These are phyloP conservation scores for Lutjanus argentimaculatus DNA, from an alignment of 2,797 vertebrate species.

Conservation along the genomic window DNA sequence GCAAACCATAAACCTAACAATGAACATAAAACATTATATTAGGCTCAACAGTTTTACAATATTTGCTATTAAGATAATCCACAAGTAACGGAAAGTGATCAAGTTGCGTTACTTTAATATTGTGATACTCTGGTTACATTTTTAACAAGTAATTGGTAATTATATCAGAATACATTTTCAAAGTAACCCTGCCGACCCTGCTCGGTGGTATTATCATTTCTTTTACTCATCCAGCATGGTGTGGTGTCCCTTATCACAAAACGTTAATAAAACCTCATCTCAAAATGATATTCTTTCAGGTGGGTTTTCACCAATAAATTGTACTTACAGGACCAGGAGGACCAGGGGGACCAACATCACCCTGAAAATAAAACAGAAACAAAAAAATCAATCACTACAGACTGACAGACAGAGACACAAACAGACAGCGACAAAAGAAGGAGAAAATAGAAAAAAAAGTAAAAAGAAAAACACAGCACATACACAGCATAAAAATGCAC, in stretches of 20 bases:
- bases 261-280: conserved; percentile 6
- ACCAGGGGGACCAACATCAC: conserved; percentile 87
- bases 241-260: background rate
- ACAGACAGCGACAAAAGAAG: background rate
- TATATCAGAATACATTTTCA: too few relatives aligned
- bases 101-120: too few relatives aligned
- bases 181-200: too few relatives aligned
- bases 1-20: too few relatives aligned
- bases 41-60: too few relatives aligned
- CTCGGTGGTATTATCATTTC: background rate
- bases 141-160: too few relatives aligned
- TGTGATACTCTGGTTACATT: too few relatives aligned
- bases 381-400: conserved; percentile 20
- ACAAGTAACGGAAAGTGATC: too few relatives aligned
- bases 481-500: background rate
- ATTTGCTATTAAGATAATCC: too few relatives aligned
- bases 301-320: conserved; percentile 1
- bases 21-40: too few relatives aligned
- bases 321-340: conserved; percentile 88
- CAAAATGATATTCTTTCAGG: conserved; percentile 4
- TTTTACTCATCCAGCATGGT: conserved; percentile 6
- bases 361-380: conserved; percentile 77
- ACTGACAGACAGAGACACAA: conserved; percentile 17
- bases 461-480: background rate
- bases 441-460: background rate